Evolutionary conservation across 2,888 invertebrate genomes (phyloP).

Genomic region (Seira ritae): DNA sequence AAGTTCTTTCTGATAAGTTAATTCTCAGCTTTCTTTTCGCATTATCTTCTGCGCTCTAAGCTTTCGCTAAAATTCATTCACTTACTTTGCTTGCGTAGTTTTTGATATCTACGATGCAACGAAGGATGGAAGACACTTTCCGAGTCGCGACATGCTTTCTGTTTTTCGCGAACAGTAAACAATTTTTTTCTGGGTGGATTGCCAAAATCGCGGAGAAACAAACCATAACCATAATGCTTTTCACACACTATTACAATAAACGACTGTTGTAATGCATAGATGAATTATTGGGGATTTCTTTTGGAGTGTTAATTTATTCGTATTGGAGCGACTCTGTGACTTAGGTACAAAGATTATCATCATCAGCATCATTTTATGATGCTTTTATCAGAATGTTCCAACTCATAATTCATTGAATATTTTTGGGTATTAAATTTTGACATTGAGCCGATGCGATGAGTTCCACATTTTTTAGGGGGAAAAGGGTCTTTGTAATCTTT

Average conservation of each 20-base stretch:
- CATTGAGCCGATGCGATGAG: neutral
- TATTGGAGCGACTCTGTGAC: neutral
- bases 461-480: neutral
- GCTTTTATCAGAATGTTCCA: neutral
- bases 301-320: neutral
- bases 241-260: conserved; percentile 7
- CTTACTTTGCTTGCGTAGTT: too few relatives aligned
- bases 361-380: neutral
- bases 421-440: neutral
- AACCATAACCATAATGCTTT: conserved; percentile 9
- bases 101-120: too few relatives aligned
- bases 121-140: neutral
- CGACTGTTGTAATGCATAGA: neutral
- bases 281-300: neutral
- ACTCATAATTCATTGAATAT: neutral
- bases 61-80: too few relatives aligned
- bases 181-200: conserved; percentile 52
- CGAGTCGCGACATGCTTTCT: neutral
- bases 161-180: neutral
- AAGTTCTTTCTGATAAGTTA: too few relatives aligned
- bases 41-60: too few relatives aligned
- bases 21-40: too few relatives aligned
- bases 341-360: conserved; percentile 22
- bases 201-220: conserved; percentile 34
- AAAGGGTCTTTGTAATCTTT: neutral